These are phyloP conservation scores for Thecophora atra DNA, from an alignment of 2,888 invertebrate species.

Conservation along the genomic window DNA sequence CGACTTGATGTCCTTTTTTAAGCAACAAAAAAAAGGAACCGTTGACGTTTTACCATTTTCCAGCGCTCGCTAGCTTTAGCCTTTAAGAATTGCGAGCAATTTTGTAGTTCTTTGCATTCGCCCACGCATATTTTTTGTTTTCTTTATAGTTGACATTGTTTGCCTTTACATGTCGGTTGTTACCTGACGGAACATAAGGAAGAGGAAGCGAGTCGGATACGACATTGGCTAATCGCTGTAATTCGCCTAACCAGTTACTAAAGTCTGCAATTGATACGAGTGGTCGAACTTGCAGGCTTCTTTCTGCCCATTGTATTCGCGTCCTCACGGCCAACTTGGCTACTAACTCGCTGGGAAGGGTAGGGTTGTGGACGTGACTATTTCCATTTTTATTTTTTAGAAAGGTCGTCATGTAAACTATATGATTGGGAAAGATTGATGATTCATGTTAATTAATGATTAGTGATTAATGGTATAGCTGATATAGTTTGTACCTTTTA, in stretches of 20 bases:
- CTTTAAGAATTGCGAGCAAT: slow-evolving; percentile 1
- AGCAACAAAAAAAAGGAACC: slow-evolving; percentile 28
- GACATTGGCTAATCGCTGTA: slow-evolving; percentile 21
- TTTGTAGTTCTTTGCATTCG: background rate
- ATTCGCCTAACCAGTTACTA: slow-evolving; percentile 20
- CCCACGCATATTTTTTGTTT: background rate
- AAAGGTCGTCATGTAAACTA: slow-evolving; percentile 32
- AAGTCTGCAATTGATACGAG: slow-evolving; percentile 13
- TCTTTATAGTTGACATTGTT: background rate
- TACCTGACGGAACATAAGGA: too few species aligned
- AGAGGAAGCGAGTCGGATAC: too few species aligned
- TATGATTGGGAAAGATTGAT: slow-evolving; percentile 32
- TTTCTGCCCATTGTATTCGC: slow-evolving; percentile 38
- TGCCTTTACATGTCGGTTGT: background rate
- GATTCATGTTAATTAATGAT: background rate
- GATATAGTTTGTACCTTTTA: slow-evolving; percentile 6
- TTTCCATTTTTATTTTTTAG: slow-evolving; percentile 29
- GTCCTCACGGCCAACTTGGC: slow-evolving; percentile 36
- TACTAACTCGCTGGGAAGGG: slow-evolving; percentile 34
- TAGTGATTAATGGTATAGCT: background rate
- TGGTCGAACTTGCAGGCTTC: background rate
- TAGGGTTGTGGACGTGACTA: slow-evolving; percentile 37
- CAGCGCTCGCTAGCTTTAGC: slow-evolving; percentile 18
- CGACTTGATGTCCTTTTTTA: slow-evolving; percentile 20
- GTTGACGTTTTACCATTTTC: slow-evolving; percentile 16